Base-by-base conservation (phyloP, 2,888 invertebrate species). In the Agrenia bidenticulata region DNA sequence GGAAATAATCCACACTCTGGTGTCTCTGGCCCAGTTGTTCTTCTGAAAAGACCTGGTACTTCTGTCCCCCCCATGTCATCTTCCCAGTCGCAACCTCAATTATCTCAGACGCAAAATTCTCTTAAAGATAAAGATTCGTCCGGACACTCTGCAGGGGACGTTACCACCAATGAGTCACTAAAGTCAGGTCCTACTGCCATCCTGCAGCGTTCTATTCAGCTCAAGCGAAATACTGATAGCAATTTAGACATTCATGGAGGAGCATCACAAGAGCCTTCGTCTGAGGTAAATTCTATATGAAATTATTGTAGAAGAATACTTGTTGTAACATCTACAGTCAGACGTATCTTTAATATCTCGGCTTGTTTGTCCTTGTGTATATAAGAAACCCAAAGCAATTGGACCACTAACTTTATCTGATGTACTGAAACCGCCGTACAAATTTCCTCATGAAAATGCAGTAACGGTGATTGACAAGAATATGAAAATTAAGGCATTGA, bases 401-500 rank as follows among this genome's bases (percentile, higher is more conserved):
- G 67, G 63, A 15, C 63, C 64, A 11, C 42, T 61, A n/a, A 27
- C 64, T 19, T 21, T 58, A 5, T 45, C 63, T 11, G 69, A 67
- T 41, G 23, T 67, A 23, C 23, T 72, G 11, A 69, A 70, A 49
- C 64, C 57, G 24, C 58, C 66, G 1, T 72, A 70, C 37, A 54
- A 61, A 19, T 72, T 72, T 41, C 70, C 72, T 13, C 37, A 49
- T 51, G 67, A 66, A n/a, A 45, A 63, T 27, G 71, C 72, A 15
- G 61, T 70, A 39, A 58, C 69, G 2, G 53, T 74, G 27, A 65
- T 72, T 37, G 72, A 74, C 37, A 53, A 56, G n/a, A 64, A 61
- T 53, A 64, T 70, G 64, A 67, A 72, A 59, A 64, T 70, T 27
- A 64, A 60, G 23, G 42, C 68, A 2, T 60, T 59, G 45, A 54